Conservation (phyloP, 1,140 invertebrate genomes). For the Antheraea mylitta region DNA sequence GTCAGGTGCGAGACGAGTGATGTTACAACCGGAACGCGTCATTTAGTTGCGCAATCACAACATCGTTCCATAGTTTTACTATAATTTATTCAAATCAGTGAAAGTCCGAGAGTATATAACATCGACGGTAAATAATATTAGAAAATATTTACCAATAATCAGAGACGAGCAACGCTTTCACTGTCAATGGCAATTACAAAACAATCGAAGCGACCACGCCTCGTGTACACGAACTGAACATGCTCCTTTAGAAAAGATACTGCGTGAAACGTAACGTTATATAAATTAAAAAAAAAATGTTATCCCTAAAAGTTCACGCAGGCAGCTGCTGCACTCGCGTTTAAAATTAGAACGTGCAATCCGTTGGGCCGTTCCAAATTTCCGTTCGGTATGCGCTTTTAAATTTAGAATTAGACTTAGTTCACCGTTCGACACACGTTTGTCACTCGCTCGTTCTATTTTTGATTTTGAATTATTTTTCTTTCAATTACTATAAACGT, state of each 20-base stretch:
- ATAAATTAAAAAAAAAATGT: slow-evolving; percentile 33
- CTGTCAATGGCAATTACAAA: slow-evolving; percentile 46
- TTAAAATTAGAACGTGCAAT: slow-evolving; percentile 61
- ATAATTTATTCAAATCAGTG: slow-evolving; percentile 26
- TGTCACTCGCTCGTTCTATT: slow-evolving; percentile 59
- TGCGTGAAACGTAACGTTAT: slow-evolving; percentile 22
- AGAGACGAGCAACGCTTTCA: slow-evolving; percentile 36
- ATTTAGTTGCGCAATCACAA: slow-evolving; percentile 11
- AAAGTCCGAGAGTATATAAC: slow-evolving; percentile 23
- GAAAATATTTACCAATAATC: slow-evolving; percentile 37
- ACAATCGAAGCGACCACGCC: slow-evolving; percentile 26
- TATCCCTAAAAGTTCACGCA: slow-evolving; percentile 60
- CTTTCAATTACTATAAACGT: slow-evolving; percentile 6
- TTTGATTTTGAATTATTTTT: slow-evolving; percentile 31
- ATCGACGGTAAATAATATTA: slow-evolving; percentile 24
- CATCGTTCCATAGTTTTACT: slow-evolving; percentile 7
- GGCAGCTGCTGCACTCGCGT: slow-evolving; percentile 59
- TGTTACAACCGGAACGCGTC: background rate
- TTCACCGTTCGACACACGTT: slow-evolving; percentile 67
- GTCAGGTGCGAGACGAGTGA: background rate
- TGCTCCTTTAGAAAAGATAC: background rate
- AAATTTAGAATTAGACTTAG: slow-evolving; percentile 68
- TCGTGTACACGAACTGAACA: slow-evolving; percentile 21
- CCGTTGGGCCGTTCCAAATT: slow-evolving; percentile 67
- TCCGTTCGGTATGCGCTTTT: slow-evolving; percentile 59